These are phyloP conservation scores for Stenurella melanura DNA, from an alignment of 2,888 invertebrate genomes.

Conservation along the genomic window DNA sequence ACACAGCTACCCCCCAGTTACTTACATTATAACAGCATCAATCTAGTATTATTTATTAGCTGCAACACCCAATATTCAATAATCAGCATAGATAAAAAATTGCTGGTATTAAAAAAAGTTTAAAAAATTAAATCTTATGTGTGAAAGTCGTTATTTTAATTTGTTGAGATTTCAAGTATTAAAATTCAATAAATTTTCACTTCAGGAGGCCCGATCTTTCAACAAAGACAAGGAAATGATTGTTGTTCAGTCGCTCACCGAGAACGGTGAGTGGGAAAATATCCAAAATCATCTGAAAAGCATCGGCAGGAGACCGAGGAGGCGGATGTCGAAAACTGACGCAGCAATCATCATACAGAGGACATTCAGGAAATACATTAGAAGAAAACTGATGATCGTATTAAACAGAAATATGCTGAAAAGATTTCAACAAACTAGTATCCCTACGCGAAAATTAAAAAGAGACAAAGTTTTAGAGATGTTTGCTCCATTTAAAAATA, in stretches of 20 bases:
- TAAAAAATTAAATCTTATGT: too few relatives aligned
- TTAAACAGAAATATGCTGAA: slow-evolving; percentile 25
- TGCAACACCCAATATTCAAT: too few relatives aligned
- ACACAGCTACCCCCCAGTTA: too few relatives aligned
- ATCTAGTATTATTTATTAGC: too few relatives aligned
- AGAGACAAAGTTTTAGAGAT: slow-evolving; percentile 26
- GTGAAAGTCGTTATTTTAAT: too few relatives aligned
- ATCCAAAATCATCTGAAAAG: background rate
- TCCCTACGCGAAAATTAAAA: background rate
- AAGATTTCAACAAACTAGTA: slow-evolving; percentile 21
- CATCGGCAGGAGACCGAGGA: background rate
- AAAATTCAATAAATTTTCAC: background rate
- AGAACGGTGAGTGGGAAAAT: background rate
- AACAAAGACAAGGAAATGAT: background rate
- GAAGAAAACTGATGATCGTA: slow-evolving; percentile 37
- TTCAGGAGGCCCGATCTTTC: background rate
- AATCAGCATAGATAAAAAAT: too few relatives aligned
- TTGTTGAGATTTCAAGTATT: too few relatives aligned
- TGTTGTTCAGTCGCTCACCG: background rate
- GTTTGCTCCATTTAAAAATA: slow-evolving; percentile 14
- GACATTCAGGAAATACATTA: slow-evolving; percentile 50
- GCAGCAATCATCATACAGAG: slow-evolving; percentile 54
- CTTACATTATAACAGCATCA: too few relatives aligned
- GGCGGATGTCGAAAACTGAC: slow-evolving; percentile 36
- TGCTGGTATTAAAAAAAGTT: too few relatives aligned